Evolutionary conservation across 2,888 invertebrate species (phyloP).

Genomic region (Amblyjoppa proteus): DNA sequence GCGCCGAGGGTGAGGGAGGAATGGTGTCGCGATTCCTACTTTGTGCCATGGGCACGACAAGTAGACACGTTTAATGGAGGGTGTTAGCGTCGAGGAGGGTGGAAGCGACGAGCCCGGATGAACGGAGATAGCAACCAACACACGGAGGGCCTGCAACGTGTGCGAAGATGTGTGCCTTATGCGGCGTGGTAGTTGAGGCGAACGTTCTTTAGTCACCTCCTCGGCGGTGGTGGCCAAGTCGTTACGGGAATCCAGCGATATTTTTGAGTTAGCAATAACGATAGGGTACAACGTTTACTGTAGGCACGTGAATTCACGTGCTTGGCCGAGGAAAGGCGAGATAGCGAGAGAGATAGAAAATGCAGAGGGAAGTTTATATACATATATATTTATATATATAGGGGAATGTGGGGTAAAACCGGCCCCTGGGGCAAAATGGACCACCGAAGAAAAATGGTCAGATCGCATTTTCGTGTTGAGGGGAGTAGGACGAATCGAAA

Average conservation of each 20-base stretch:
- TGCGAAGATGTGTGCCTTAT: slow-evolving; percentile 25
- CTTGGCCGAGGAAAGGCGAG: slow-evolving; percentile 33
- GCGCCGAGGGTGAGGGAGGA: slow-evolving; percentile 11
- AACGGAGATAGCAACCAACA: slow-evolving; percentile 26
- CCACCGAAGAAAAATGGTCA: neutral
- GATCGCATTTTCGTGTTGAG: neutral
- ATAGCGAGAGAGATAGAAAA: slow-evolving; percentile 8
- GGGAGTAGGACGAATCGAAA: neutral
- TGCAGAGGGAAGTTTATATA: slow-evolving; percentile 9
- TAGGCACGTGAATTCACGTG: slow-evolving; percentile 54
- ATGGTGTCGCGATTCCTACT: slow-evolving; percentile 18
- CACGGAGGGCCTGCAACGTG: neutral
- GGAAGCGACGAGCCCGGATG: slow-evolving; percentile 15
- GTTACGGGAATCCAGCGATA: slow-evolving; percentile 66
- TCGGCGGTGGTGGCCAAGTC: slow-evolving; percentile 54
- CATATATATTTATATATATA: neutral
- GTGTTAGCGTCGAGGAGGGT: slow-evolving; percentile 33
- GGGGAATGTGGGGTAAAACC: too few relatives aligned
- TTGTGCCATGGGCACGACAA: slow-evolving; percentile 24
- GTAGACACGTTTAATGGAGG: slow-evolving; percentile 62
- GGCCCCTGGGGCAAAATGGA: neutral
- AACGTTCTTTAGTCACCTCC: slow-evolving; percentile 58
- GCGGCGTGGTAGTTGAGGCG: slow-evolving; percentile 52
- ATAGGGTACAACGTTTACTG: slow-evolving; percentile 57
- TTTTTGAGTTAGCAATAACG: slow-evolving; percentile 69